These are phyloP conservation scores for Centroberyx gerrardi DNA, from an alignment of 2,797 vertebrate species.

Conservation along the genomic window DNA sequence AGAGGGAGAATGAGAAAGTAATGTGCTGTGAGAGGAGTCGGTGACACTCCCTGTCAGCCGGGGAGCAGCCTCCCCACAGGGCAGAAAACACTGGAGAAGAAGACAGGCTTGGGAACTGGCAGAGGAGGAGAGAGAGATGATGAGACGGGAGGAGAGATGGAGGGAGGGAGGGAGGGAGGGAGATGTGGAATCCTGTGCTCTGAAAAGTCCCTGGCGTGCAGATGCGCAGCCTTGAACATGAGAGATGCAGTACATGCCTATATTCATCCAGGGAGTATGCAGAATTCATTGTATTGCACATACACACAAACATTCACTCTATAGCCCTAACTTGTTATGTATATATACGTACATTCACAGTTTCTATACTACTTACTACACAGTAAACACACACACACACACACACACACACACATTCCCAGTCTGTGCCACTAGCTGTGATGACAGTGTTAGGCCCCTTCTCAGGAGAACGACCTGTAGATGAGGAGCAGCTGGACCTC, in stretches of 20 bases:
- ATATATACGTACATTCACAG: background rate
- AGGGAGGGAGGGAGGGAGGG: constrained; percentile 13
- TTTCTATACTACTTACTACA: too few relatives aligned
- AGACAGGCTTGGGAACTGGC: constrained; percentile 44
- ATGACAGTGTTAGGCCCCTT: constrained; percentile 50
- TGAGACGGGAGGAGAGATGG: constrained; percentile 38
- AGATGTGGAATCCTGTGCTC: constrained; percentile 35
- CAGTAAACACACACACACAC: background rate
- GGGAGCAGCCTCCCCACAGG: constrained; percentile 54
- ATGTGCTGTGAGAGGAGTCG: constrained; percentile 54
- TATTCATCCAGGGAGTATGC: constrained; percentile 6
- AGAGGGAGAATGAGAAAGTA: constrained; percentile 36
- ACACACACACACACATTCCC: constrained; percentile 9
- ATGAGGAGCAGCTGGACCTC: constrained; percentile 75
- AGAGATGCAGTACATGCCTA: constrained; percentile 12
- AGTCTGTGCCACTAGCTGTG: constrained; percentile 27
- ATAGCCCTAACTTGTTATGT: background rate
- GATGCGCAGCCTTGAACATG: constrained; percentile 34
- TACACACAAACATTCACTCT: constrained; percentile 10
- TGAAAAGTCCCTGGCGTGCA: constrained; percentile 46
- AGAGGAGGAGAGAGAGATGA: constrained; percentile 48
- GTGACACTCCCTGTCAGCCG: constrained; percentile 55
- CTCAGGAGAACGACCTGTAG: constrained; percentile 64
- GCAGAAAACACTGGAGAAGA: constrained; percentile 50
- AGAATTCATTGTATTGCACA: constrained; percentile 23